These are phyloP conservation scores for Nothobranchius furzeri DNA, from an alignment of 2,113 vertebrate genomes.

Conservation along the genomic window DNA sequence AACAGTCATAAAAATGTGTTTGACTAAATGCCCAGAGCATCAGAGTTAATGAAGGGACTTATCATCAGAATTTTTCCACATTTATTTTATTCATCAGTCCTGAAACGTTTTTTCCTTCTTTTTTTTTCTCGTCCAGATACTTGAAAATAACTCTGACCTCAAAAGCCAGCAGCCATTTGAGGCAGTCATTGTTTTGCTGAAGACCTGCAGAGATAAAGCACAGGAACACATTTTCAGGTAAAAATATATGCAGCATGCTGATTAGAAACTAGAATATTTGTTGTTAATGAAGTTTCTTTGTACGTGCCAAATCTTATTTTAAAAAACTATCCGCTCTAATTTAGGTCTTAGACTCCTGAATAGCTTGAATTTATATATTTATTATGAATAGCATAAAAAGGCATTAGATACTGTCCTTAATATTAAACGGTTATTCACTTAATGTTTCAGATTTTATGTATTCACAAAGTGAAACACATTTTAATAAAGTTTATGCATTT, in stretches of 20 bases:
- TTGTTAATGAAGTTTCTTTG: background rate
- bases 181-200: slow-evolving; percentile 82
- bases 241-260: background rate
- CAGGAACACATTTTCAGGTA: slow-evolving; percentile 81
- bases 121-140: slow-evolving; percentile 74
- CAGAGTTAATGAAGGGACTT: background rate
- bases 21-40: too few relatives aligned
- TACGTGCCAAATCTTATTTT: background rate
- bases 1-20: too few relatives aligned
- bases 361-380: too few relatives aligned
- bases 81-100: background rate
- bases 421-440: too few relatives aligned
- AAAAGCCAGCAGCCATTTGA: slow-evolving; percentile 83
- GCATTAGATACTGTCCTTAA: background rate
- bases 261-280: too few relatives aligned
- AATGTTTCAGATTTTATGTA: background rate
- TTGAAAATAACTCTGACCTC: slow-evolving; percentile 82
- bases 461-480: background rate
- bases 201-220: slow-evolving; percentile 83
- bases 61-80: background rate
- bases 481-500: background rate
- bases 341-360: too few relatives aligned
- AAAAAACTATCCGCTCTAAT: background rate
- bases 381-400: background rate
- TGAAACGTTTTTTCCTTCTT: background rate